phyloP scores from a whole-genome alignment of 2,113 vertebrate genomes.

The Indri indri region DNA sequence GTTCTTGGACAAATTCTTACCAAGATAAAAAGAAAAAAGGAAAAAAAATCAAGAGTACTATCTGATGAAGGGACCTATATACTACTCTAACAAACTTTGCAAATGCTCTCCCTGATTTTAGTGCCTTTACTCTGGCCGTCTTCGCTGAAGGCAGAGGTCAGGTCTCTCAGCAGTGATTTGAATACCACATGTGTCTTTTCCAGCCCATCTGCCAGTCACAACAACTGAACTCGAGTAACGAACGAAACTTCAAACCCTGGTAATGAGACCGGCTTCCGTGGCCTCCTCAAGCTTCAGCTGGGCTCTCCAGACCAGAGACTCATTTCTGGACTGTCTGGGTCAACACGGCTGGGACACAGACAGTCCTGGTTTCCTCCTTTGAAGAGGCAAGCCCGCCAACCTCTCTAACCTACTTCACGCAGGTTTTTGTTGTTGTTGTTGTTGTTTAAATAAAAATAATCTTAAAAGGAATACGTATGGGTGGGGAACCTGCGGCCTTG shows the following conservation, averaged over 20 bases:
- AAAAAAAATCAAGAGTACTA: neutral
- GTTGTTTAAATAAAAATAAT: neutral
- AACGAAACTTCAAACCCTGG: slow-evolving; percentile 36
- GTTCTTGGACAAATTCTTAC: slow-evolving; percentile 1
- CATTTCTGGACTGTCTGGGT: slow-evolving; percentile 25
- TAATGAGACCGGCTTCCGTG: neutral
- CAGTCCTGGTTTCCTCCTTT: neutral
- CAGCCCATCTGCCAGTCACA: slow-evolving; percentile 53
- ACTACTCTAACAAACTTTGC: neutral
- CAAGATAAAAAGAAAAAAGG: neutral
- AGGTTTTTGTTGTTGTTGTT: neutral
- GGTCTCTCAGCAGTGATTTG: slow-evolving; percentile 27
- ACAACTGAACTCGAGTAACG: slow-evolving; percentile 13
- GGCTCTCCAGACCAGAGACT: neutral
- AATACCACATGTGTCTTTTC: slow-evolving; percentile 50
- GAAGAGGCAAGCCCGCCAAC: slow-evolving; percentile 21
- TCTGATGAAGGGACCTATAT: neutral
- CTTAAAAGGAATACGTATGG: neutral
- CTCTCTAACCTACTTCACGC: neutral
- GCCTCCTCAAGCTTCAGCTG: neutral
- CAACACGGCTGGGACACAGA: neutral
- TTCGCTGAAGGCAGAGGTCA: neutral
- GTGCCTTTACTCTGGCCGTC: neutral
- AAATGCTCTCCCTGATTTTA: neutral
- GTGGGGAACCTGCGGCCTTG: too few species aligned